Evolutionary conservation across 2,113 vertebrate genomes (phyloP), one percentile per base, ranked within the genome.

Genomic region (Eonycteris spelaea): DNA sequence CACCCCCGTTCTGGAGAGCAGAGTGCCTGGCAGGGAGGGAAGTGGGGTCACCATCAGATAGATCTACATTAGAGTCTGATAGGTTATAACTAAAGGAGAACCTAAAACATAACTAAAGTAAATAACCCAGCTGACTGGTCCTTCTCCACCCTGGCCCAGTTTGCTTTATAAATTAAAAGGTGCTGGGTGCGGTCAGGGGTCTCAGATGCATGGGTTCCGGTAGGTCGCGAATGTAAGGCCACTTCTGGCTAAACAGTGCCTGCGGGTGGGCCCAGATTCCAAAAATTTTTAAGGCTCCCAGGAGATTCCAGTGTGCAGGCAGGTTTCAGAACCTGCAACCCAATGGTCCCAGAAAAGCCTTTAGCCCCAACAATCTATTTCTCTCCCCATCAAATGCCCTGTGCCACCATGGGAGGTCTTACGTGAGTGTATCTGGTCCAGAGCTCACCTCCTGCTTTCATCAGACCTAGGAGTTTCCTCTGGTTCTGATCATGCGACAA

Each of bases 341-440:
- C 14, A 28, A 8, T 6, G n/a, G 13, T 21, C 90, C 65, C 51
- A 3, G 51, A 67, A 45, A 91, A 45, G 55, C 38, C 26, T 33
- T 13, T 15, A 53, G 30, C 18, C 55, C 5, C 21, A 6, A 35
- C 40, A n/a, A 6, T 30, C 38, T 21, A 4, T 86, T 57, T 90
- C 57, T 48, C 10, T 48, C 26, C 43, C 11, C 11, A 26, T 22
- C 24, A 24, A 10, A 26, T 21, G 43, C 33, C 38, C 22, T 1
- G 0, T 24, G 12, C 33, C 1, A 0, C 4, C 0, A 0, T 28
- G 38, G 22, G 53, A 43, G 12, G 24, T 57, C 68, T 35, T 12
- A 10, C 26, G 14, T 28, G 40, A 18, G 11, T 0, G 1, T 8
- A 2, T 38, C 88, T 57, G 68, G 59, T 22, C 61, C 30, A 3